Evolutionary conservation across 2,888 invertebrate genomes (phyloP).

Genomic region (Stenichneumon culpator): DNA sequence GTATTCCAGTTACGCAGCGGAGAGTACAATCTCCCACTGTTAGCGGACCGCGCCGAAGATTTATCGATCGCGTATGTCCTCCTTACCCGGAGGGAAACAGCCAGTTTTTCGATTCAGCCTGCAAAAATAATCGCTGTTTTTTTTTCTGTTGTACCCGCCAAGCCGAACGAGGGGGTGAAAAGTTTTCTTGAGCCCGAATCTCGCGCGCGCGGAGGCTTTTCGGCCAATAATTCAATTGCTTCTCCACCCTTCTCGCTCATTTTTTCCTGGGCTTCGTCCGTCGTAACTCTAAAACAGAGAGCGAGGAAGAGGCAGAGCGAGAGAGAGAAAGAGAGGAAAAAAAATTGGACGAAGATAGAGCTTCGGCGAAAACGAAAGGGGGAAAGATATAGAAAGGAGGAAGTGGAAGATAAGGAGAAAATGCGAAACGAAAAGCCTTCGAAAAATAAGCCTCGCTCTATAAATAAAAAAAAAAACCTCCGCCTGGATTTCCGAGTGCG

Average conservation of each 20-base stretch:
- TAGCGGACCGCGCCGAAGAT: conserved; percentile 44
- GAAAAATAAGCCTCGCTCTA: conserved; percentile 68
- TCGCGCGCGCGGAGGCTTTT: conserved; percentile 51
- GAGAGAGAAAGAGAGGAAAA: conserved; percentile 6
- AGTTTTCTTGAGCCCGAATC: conserved; percentile 66
- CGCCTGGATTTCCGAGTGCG: conserved; percentile 42
- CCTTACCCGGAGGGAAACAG: conserved; percentile 42
- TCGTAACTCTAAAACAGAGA: conserved; percentile 66
- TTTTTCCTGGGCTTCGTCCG: conserved; percentile 51
- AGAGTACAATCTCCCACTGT: background rate
- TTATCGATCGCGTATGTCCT: conserved; percentile 57
- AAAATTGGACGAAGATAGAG: conserved; percentile 3
- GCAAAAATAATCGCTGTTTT: conserved; percentile 67
- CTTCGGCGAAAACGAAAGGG: conserved; percentile 15
- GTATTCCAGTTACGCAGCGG: background rate
- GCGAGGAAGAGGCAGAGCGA: conserved; percentile 9
- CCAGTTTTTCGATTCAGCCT: conserved; percentile 59
- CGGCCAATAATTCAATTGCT: conserved; percentile 74
- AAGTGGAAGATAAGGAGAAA: conserved; percentile 45
- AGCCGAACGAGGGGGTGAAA: conserved; percentile 58
- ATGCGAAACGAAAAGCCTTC: conserved; percentile 35
- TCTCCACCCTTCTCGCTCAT: conserved; percentile 56
- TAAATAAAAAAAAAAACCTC: conserved; percentile 70
- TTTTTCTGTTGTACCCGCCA: conserved; percentile 26
- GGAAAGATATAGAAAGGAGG: conserved; percentile 14